A percentile compares a stretch with the other conserved stretches of the same genome.
Conservation (phyloP, 2,888 invertebrate species). For the Leucoptera coffeella region DNA sequence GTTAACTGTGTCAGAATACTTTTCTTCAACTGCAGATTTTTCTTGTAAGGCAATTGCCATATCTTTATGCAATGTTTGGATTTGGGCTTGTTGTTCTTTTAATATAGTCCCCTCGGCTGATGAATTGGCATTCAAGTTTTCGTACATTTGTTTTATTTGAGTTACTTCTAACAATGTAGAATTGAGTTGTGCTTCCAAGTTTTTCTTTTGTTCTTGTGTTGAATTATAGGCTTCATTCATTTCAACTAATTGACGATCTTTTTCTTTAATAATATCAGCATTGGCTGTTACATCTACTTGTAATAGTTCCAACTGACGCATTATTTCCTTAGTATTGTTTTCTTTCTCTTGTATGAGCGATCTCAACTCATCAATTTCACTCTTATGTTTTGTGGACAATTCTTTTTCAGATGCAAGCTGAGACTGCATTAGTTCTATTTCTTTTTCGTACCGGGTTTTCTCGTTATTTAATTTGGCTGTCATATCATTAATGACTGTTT, state of each 20-base stretch:
- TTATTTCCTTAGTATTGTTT: constrained; percentile 27
- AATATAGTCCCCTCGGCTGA: constrained; percentile 32
- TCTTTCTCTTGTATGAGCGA: constrained; percentile 28
- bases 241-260: constrained; percentile 37
- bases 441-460: constrained; percentile 29
- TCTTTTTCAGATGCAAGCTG: constrained; percentile 17
- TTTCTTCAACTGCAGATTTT: constrained; percentile 21
- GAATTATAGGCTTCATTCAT: constrained; percentile 28
- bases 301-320: constrained; percentile 33
- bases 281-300: constrained; percentile 41
- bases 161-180: constrained; percentile 22
- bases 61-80: constrained; percentile 27
- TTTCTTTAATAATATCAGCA: constrained; percentile 31
- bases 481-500: constrained; percentile 36
- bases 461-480: constrained; percentile 34
- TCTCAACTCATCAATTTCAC: constrained; percentile 18
- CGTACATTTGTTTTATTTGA: constrained; percentile 32
- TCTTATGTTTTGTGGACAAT: constrained; percentile 20
- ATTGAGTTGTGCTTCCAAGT: constrained; percentile 40
- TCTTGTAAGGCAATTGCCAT: constrained; percentile 22
- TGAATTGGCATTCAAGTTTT: constrained; percentile 30
- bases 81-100: constrained; percentile 26
- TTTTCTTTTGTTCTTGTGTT: constrained; percentile 30
- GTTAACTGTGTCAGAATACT: constrained; percentile 15
- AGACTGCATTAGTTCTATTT: constrained; percentile 22